Base-by-base conservation (phyloP, 2,797 vertebrate species). In the Microtus agrestis region DNA sequence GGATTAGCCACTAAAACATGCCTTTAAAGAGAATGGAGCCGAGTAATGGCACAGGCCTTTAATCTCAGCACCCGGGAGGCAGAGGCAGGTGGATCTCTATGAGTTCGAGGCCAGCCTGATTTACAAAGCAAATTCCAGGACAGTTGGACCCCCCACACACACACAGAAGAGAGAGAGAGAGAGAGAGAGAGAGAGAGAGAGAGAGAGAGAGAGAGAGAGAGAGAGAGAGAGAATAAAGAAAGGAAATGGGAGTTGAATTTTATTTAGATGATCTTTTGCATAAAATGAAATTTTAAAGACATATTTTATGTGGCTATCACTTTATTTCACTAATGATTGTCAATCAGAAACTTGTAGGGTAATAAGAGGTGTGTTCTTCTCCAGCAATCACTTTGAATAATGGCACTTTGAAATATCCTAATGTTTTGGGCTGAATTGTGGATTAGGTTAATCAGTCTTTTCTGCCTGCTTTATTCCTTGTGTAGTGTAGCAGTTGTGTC, bases 341-440 rank as follows among this genome's bases (percentile, higher is more conserved):
- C 59, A 82, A 63, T 92, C 51, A 96, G 86, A 90, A 91, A 82
- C 87, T 86, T 94, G 73, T 11, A 78, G 61, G 31, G 17, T 69
- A 73, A 91, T 92, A 61, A 51, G 78, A 89, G 87, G 90, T 82
- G 19, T 91, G 87, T 1, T 40, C 21, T 34, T 17, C 25, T 40
- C 23, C 29, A 82, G 87, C 37, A 90, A 88, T 69, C 34, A n/a
- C 56, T 56, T 56, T 21, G 56, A 56, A 56, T 92, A 80, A 93
- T 78, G 80, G 61, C 23, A 40, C 67, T 59, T 81, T 2, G 51
- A 79, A 61, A 69, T 92, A 92, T 93, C 59, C 51, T 91, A 87
- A 77, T 94, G 74, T 84, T 97, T 95, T 91, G 23, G 56, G 94
- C 73, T 96, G 37, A 91, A 54, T 88, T 85, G 11, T 93, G 46